Evolutionary conservation across 2,113 vertebrate genomes (phyloP).

Genomic region (Nyctereutes procyonoides): DNA sequence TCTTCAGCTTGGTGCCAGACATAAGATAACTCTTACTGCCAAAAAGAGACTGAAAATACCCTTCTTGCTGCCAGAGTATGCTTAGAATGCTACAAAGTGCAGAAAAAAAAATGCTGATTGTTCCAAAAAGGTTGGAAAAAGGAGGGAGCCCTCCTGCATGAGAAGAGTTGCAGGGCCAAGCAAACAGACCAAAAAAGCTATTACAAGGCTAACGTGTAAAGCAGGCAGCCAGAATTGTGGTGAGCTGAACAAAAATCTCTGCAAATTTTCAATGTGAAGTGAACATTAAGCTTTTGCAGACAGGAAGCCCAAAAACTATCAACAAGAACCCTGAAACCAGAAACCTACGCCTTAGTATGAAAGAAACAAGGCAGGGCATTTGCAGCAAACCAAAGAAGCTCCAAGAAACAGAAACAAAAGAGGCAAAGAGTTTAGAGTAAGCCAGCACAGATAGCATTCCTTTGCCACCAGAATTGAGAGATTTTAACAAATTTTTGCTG

Average conservation of each 20-base stretch:
- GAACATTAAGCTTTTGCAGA: background rate
- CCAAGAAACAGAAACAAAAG: background rate
- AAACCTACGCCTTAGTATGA: background rate
- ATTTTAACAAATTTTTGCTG: background rate
- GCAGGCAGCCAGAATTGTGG: background rate
- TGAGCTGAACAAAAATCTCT: constrained; percentile 26
- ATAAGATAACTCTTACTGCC: constrained; percentile 65
- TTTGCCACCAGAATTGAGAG: background rate
- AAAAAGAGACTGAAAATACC: constrained; percentile 69
- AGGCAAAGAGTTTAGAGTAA: background rate
- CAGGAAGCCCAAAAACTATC: background rate
- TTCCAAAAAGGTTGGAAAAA: constrained; percentile 35
- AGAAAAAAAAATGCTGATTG: background rate
- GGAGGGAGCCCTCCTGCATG: background rate
- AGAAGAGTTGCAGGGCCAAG: background rate
- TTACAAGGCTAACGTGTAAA: background rate
- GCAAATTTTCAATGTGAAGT: background rate
- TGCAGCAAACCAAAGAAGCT: background rate
- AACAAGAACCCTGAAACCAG: background rate
- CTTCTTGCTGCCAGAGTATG: constrained; percentile 64
- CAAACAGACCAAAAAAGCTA: background rate
- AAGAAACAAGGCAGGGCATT: background rate
- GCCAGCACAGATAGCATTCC: background rate
- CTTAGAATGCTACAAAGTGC: constrained; percentile 49
- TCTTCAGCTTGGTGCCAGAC: constrained; percentile 59